Evolutionary conservation across 2,113 vertebrate species (phyloP), one percentile per base, ranked within the genome.

Genomic region (Platichthys stellatus): DNA sequence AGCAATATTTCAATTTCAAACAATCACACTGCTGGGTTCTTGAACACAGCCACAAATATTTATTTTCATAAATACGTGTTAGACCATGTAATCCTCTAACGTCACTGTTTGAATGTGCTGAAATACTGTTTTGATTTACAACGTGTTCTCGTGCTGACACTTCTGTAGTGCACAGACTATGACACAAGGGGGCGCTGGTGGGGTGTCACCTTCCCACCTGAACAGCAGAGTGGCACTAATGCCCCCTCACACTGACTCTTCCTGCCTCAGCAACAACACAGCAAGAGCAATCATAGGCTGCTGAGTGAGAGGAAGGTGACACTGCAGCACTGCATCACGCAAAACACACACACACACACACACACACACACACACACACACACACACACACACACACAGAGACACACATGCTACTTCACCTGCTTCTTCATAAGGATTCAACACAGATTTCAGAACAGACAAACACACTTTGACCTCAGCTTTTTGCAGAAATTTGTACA

Each of bases 181-280:
- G 58, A 78, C 88, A 90, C 72, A 31, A 0, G 3, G 67, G 0
- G 81, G 80, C 12, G 64, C 80, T 84, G 63, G 12, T 78, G 76
- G 13, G 35, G 3, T 60, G 17, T 64, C 54, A 11, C 1, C 53
- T n/a, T 59, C 18, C 7, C 6, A 61, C 24, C 18, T 54, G n/a
- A 74, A n/a, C 69, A 1, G n/a, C 11, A 63, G 24, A 54, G 56
- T 11, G 45, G 8, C 63, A 28, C 24, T 43, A 31, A 38, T 69
- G 7, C 49, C 51, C 24, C 23, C 11, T 43, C 49, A 59, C 26
- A 31, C 38, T 63, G 5, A 31, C 31, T 61, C 72, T 81, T 8
- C 64, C 6, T 60, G 51, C 43, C 72, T 77, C 54, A 74, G 76
- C 74, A 86, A 61, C 65, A 65, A 58, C 58, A 59, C 24, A 58